These are phyloP conservation scores for Sphenodon punctatus DNA, from an alignment of 2,797 vertebrate species.

Conservation along the genomic window DNA sequence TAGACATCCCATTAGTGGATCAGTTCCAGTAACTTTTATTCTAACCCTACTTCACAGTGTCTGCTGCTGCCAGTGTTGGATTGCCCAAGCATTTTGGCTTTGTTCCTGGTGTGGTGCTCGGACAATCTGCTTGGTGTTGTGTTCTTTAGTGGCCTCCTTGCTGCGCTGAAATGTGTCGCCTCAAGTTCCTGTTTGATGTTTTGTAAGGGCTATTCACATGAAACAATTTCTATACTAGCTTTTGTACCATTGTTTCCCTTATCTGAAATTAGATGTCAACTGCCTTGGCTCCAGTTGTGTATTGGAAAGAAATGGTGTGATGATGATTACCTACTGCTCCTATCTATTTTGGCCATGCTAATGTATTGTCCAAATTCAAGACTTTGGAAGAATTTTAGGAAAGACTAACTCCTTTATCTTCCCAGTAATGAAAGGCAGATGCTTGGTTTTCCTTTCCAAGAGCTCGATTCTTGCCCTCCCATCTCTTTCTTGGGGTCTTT, in stretches of 20 bases:
- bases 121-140: neutral
- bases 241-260: neutral
- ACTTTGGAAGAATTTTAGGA: neutral
- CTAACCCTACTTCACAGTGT: constrained; percentile 43
- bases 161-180: neutral
- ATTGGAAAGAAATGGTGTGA: neutral
- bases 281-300: neutral
- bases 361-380: neutral
- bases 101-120: no score
- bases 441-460: neutral
- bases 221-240: neutral
- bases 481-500: neutral
- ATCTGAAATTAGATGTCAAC: neutral
- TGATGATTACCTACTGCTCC: no score
- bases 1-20: neutral
- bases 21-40: constrained; percentile 57
- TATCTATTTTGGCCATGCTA: neutral
- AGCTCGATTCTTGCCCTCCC: neutral
- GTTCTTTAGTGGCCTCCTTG: neutral
- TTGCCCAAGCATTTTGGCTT: neutral
- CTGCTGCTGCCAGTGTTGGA: constrained; percentile 9
- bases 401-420: neutral
- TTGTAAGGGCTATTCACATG: neutral
- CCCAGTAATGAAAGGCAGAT: neutral
- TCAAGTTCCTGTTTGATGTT: neutral